Conservation (phyloP, 2,797 vertebrate species). For the Nannoperca australis region DNA sequence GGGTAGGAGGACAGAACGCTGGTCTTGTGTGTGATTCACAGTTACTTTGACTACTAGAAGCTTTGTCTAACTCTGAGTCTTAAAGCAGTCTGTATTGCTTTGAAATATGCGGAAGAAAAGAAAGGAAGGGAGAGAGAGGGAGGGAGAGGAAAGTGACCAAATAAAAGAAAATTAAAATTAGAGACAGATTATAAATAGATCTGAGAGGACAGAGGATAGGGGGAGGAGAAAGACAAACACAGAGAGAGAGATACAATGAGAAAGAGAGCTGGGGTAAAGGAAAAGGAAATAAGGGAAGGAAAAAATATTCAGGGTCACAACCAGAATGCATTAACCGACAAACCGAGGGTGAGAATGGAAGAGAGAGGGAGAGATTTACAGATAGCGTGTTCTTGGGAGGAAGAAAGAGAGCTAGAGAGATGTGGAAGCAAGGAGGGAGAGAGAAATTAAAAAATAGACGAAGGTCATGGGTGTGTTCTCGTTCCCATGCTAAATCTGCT, state of each 20-base stretch:
- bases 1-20: conserved; percentile 53
- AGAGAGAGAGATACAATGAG: conserved; percentile 22
- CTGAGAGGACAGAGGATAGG: conserved; percentile 17
- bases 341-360: conserved; percentile 31
- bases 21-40: conserved; percentile 46
- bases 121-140: background rate
- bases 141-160: conserved; percentile 47
- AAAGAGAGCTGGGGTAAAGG: conserved; percentile 19
- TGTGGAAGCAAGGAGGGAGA: background rate
- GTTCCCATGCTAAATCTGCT: conserved; percentile 56
- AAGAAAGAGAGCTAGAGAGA: background rate
- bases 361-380: conserved; percentile 30
- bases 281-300: conserved; percentile 25
- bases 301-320: conserved; percentile 63
- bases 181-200: conserved; percentile 66
- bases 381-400: conserved; percentile 15
- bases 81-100: conserved; percentile 21
- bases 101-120: conserved; percentile 22
- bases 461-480: conserved; percentile 49
- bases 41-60: conserved; percentile 41
- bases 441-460: conserved; percentile 14
- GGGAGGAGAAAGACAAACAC: conserved; percentile 47
- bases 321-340: conserved; percentile 54
- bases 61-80: conserved; percentile 35
- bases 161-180: conserved; percentile 62